Evolutionary conservation across 2,888 invertebrate genomes (phyloP), one percentile per base, ranked within the genome.

Genomic region (Chaitophorus viminalis): DNA sequence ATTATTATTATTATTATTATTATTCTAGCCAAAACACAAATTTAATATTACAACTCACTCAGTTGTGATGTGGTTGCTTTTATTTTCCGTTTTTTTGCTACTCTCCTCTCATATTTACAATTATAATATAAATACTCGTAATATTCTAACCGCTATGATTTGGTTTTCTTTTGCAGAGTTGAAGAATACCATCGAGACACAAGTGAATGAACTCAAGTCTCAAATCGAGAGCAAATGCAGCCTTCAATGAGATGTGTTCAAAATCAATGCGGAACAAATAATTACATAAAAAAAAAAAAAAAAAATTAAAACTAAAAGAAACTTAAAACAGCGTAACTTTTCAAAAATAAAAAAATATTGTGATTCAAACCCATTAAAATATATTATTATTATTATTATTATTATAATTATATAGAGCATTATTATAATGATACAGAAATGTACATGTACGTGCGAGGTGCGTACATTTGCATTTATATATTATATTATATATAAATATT

Each of bases 221-320:
- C 96, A 97, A 94, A 96, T 98, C 93, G 98, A 98, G 94, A 97
- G 96, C 94, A 97, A 96, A 94, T 97, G 97, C 94, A 96, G 95
- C 93, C 95, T 97, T 94, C 97, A 97, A 96, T 97, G 96, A 97
- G 93, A 92, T 88, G 79, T 85, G 75, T 79, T 81, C 74, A 60
- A 52, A 78, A 36, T 72, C 33, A 29, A 70, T 11, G 54, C 70
- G 29, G 78, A 78, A 36, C 77, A 54, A 78, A 70, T 21, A 54
- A 52, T 82, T 46, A 52, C 52, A 21, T 29, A 65, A 76, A 46
- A 82, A 78, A 85, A 74, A 60, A 60, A 75, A 65, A 60, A 39
- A 75, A 75, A 33, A 77, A 17, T 52, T 52, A 60, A 82, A 85
- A 77, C 54, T 70, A 54, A 14, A 78, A 78, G 76, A 78, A 86